These are phyloP conservation scores for Paragorgia papillata DNA, from an alignment of 92 coral and sea anemone species.

Conservation along the genomic window DNA sequence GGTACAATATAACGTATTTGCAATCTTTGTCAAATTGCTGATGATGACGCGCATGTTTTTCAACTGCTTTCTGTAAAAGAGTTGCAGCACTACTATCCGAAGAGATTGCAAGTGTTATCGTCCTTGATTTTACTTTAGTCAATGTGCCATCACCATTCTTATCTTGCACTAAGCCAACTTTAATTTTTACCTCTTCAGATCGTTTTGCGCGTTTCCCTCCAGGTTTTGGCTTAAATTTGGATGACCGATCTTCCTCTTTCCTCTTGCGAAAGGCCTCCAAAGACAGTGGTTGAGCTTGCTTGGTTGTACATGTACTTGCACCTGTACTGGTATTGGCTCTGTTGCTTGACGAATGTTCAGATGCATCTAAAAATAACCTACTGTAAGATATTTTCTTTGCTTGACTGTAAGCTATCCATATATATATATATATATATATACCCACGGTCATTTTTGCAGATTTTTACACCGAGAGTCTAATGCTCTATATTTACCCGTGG, in stretches of 20 bases:
- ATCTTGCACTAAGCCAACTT: slow-evolving; percentile 24
- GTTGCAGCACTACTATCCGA: slow-evolving; percentile 34
- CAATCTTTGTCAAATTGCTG: slow-evolving; percentile 48
- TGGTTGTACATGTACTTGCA: too few species aligned
- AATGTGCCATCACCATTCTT: slow-evolving; percentile 23
- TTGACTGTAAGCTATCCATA: too few species aligned
- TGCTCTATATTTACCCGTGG: too few species aligned
- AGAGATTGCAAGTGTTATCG: slow-evolving; percentile 9
- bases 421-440: too few species aligned
- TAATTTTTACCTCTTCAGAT: slow-evolving; percentile 11
- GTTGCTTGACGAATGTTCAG: too few species aligned
- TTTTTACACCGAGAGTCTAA: too few species aligned
- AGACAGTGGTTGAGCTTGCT: slow-evolving; percentile 4
- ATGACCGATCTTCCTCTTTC: slow-evolving; percentile 28
- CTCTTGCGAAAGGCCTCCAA: slow-evolving; percentile 25
- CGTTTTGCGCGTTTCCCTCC: slow-evolving; percentile 17
- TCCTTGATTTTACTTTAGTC: slow-evolving; percentile 20
- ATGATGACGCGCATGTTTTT: slow-evolving; percentile 54
- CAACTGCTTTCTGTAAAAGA: slow-evolving; percentile 52
- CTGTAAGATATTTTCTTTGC: too few species aligned
- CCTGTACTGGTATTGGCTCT: too few species aligned
- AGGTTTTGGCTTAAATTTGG: slow-evolving; percentile 16
- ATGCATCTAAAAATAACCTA: too few species aligned
- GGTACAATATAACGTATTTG: slow-evolving; percentile 52
- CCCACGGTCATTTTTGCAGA: too few species aligned